Percentiles rank a stretch among this genome's conserved stretches.
Conservation (phyloP, 2,888 invertebrate species). For the Sisyra terminalis region DNA sequence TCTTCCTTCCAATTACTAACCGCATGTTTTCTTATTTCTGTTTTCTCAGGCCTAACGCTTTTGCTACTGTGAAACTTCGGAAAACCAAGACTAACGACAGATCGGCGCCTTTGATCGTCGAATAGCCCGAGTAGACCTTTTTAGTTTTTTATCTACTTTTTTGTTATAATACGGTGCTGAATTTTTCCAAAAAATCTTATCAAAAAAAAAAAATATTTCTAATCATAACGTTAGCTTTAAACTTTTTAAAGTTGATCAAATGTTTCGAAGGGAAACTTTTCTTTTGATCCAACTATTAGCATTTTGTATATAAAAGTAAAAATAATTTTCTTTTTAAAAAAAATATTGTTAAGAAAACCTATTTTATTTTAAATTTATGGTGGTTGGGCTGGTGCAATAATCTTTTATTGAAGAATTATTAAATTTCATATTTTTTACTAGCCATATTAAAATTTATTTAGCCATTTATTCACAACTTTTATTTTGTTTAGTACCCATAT, state of each 20-base stretch:
- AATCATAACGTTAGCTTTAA: not conserved
- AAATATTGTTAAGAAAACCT: too few species aligned
- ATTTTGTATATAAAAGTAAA: too few species aligned
- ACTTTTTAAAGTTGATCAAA: not conserved
- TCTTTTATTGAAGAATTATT: too few species aligned
- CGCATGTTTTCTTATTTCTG: slow-evolving; percentile 1
- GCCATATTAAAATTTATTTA: too few species aligned
- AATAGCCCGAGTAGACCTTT: slow-evolving; percentile 19
- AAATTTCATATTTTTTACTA: too few species aligned
- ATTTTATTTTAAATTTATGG: too few species aligned
- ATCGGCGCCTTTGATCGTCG: slow-evolving; percentile 56
- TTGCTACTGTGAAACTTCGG: slow-evolving; percentile 76
- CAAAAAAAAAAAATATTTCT: not conserved
- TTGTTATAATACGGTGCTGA: not conserved
- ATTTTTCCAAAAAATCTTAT: not conserved
- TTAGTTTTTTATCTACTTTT: not conserved
- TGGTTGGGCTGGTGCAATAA: too few species aligned
- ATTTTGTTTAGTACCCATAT: too few species aligned
- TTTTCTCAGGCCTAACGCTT: slow-evolving; percentile 58
- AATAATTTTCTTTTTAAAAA: too few species aligned
- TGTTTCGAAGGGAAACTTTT: too few species aligned
- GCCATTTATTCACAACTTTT: too few species aligned
- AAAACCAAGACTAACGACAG: slow-evolving; percentile 78
- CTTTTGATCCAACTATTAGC: too few species aligned
- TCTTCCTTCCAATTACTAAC: not conserved